Evolutionary conservation across 1,140 invertebrate species (phyloP).

Genomic region (Solenopsis invicta): DNA sequence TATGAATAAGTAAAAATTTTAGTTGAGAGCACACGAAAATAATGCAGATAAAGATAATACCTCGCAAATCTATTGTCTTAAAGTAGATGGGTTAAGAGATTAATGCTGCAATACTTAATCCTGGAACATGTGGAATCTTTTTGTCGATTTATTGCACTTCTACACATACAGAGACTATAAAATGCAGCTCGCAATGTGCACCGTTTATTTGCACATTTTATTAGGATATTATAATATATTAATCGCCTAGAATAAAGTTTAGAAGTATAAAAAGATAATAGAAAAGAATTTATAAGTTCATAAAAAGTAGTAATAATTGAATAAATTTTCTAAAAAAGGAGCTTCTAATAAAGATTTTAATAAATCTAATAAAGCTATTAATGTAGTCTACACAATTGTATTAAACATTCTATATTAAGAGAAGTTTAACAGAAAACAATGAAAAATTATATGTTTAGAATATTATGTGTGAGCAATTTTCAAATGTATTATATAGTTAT

Average conservation of each 20-base stretch:
- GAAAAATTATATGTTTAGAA: not conserved
- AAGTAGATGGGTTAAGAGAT: not conserved
- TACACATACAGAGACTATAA: not conserved
- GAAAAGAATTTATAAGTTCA: not conserved
- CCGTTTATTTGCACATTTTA: constrained; percentile 1
- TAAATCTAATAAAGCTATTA: constrained; percentile 1
- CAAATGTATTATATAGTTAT: too few species aligned
- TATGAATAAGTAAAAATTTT: not conserved
- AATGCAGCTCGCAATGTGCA: not conserved
- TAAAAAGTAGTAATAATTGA: not conserved
- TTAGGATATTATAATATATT: not conserved
- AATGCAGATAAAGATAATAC: not conserved
- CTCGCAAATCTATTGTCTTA: not conserved
- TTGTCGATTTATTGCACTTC: not conserved
- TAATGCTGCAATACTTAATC: not conserved
- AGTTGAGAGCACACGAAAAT: not conserved
- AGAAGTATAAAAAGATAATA: not conserved
- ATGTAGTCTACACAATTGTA: not conserved
- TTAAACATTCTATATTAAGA: not conserved
- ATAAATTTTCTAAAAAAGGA: not conserved
- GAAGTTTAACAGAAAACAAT: not conserved
- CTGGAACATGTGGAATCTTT: not conserved
- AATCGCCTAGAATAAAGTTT: not conserved
- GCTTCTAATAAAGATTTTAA: not conserved
- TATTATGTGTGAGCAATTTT: too few species aligned